phyloP scores from a whole-genome alignment of 2,888 invertebrate species.

The Drosophila ustulata region DNA sequence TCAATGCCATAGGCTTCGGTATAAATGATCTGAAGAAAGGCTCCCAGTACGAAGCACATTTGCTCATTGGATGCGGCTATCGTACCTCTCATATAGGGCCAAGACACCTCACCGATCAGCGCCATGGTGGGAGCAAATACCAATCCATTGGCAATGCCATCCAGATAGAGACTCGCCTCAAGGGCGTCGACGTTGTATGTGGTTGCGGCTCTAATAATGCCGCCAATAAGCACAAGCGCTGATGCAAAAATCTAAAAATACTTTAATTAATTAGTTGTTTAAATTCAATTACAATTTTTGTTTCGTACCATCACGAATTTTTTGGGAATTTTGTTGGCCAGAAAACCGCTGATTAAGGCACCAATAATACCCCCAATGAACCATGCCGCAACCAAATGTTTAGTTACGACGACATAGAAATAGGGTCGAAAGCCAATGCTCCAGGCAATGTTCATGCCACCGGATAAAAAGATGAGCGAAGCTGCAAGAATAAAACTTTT shows the following conservation, averaged over 20 bases:
- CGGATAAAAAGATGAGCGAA: constrained; percentile 70
- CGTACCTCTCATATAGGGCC: constrained; percentile 65
- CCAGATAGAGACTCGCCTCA: constrained; percentile 72
- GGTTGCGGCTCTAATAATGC: constrained; percentile 61
- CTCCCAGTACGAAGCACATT: constrained; percentile 59
- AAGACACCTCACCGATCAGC: constrained; percentile 73
- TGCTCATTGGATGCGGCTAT: constrained; percentile 57
- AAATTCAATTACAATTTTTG: background rate
- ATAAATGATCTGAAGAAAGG: constrained; percentile 68
- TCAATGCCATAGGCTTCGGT: constrained; percentile 24
- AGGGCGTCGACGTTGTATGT: constrained; percentile 23
- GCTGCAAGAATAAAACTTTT: constrained; percentile 47
- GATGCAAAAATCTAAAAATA: constrained; percentile 56
- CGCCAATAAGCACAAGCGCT: constrained; percentile 70
- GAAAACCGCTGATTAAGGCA: constrained; percentile 56
- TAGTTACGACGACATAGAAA: rapidly evolving
- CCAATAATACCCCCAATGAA: constrained; percentile 81
- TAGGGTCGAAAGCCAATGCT: constrained; percentile 52
- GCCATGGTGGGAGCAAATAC: constrained; percentile 74
- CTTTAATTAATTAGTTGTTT: background rate
- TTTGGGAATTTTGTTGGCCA: constrained; percentile 69
- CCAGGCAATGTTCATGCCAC: constrained; percentile 81
- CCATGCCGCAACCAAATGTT: constrained; percentile 71
- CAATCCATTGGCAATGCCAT: constrained; percentile 81
- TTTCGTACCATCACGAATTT: constrained; percentile 69